Percentiles rank a stretch among this genome's conserved stretches.
Evolutionary conservation across 2,888 invertebrate species (phyloP).

Genomic region (Ophion ellenae): DNA sequence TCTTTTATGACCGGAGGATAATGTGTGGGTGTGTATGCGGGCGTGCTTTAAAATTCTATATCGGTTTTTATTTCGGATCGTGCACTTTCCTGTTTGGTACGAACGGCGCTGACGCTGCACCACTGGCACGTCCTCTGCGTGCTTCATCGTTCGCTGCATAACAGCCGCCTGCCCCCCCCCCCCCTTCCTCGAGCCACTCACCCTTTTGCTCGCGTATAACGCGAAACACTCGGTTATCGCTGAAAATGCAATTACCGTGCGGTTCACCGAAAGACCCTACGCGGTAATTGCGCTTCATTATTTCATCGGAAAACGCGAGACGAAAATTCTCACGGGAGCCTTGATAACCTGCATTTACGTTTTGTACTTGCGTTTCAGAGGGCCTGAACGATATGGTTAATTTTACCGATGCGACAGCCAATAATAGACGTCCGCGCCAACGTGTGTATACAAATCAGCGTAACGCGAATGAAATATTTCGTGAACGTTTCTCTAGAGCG

Average conservation of each 20-base stretch:
- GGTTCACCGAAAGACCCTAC: slow-evolving; percentile 53
- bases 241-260: slow-evolving; percentile 59
- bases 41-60: slow-evolving; percentile 14
- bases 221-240: slow-evolving; percentile 44
- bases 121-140: background rate
- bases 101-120: background rate
- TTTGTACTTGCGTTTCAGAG: slow-evolving; percentile 6
- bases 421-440: background rate
- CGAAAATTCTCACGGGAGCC: slow-evolving; percentile 48
- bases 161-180: slow-evolving; percentile 11
- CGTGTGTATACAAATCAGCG: background rate
- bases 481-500: background rate
- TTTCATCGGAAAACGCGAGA: slow-evolving; percentile 56
- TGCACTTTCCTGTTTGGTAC: slow-evolving; percentile 6
- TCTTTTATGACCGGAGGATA: background rate
- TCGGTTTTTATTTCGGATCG: slow-evolving; percentile 22
- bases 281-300: slow-evolving; percentile 61
- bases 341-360: slow-evolving; percentile 7
- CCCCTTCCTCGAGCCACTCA: background rate
- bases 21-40: background rate
- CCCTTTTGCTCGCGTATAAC: slow-evolving; percentile 32
- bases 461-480: background rate
- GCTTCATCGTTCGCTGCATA: slow-evolving; percentile 7
- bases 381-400: slow-evolving; percentile 26
- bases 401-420: background rate